Evolutionary conservation across 92 coral and sea anemone species (phyloP).

Genomic region (Diadumene lineata): DNA sequence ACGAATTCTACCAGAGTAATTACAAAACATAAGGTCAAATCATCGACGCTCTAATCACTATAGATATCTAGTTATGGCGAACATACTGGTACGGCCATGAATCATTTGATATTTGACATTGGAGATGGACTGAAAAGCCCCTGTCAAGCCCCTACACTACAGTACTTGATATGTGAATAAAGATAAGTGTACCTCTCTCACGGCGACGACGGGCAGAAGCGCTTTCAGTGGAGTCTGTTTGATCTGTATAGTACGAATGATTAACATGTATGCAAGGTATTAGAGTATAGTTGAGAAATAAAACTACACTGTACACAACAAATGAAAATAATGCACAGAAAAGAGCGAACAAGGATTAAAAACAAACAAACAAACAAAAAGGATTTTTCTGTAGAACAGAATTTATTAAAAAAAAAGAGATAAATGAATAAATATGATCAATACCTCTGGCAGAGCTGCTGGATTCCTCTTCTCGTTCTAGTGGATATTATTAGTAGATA

Average conservation of each 20-base stretch:
- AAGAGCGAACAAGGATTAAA: too few relatives aligned
- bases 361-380: neutral
- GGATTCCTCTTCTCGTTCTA: slow-evolving; percentile 17
- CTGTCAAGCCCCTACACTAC: too few relatives aligned
- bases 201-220: slow-evolving; percentile 72
- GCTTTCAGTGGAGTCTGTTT: slow-evolving; percentile 33
- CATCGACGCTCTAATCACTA: too few relatives aligned
- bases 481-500: slow-evolving; percentile 9
- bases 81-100: too few relatives aligned
- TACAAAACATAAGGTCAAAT: too few relatives aligned
- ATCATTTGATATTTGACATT: too few relatives aligned
- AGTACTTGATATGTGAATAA: too few relatives aligned
- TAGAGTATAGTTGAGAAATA: neutral
- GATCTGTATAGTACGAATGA: slow-evolving; percentile 18
- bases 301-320: neutral
- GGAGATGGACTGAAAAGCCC: too few relatives aligned
- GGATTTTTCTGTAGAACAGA: neutral
- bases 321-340: neutral
- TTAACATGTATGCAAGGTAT: slow-evolving; percentile 5
- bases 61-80: too few relatives aligned
- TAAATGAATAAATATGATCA: neutral
- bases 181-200: slow-evolving; percentile 52
- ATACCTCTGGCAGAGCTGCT: slow-evolving; percentile 29
- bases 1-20: too few relatives aligned
- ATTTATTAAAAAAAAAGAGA: neutral